Conservation (phyloP, 2,888 invertebrate genomes). For the Oxyteleia sp. region DNA sequence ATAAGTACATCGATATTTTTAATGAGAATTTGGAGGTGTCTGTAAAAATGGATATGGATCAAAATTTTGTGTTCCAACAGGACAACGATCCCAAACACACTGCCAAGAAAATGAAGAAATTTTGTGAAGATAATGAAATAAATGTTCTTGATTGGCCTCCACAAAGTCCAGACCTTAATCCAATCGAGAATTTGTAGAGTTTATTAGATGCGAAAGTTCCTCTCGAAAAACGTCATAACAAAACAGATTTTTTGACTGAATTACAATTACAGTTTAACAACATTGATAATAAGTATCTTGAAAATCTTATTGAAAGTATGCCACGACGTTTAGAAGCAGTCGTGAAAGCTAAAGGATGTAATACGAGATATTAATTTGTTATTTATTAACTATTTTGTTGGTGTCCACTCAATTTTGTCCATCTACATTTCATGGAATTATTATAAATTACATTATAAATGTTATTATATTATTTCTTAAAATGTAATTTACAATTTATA, state of each 20-base stretch:
- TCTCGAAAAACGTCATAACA: constrained; percentile 10
- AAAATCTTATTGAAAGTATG: constrained; percentile 19
- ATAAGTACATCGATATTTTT: constrained; percentile 44
- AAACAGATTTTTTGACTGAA: constrained; percentile 8
- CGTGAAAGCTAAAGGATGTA: constrained; percentile 19
- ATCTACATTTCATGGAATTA: too few relatives aligned
- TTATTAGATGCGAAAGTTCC: constrained; percentile 21
- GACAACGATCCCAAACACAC: constrained; percentile 40
- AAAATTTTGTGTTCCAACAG: constrained; percentile 30
- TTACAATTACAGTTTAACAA: constrained; percentile 6
- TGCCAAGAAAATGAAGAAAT: constrained; percentile 33
- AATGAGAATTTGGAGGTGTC: constrained; percentile 24
- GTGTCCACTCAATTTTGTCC: too few relatives aligned
- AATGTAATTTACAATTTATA: too few relatives aligned
- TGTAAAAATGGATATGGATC: constrained; percentile 2
- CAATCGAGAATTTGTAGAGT: constrained; percentile 32
- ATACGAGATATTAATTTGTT: constrained; percentile 45
- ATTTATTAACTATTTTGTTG: too few relatives aligned
- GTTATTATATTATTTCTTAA: too few relatives aligned
- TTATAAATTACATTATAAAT: too few relatives aligned
- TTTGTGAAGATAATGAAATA: constrained; percentile 19
- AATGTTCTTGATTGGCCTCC: constrained; percentile 38
- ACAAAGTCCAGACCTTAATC: constrained; percentile 44
- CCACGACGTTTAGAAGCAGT: constrained; percentile 14
- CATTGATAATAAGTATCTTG: constrained; percentile 5